Evolutionary conservation across 2,888 invertebrate genomes (phyloP).

Genomic region (Idaea straminata): DNA sequence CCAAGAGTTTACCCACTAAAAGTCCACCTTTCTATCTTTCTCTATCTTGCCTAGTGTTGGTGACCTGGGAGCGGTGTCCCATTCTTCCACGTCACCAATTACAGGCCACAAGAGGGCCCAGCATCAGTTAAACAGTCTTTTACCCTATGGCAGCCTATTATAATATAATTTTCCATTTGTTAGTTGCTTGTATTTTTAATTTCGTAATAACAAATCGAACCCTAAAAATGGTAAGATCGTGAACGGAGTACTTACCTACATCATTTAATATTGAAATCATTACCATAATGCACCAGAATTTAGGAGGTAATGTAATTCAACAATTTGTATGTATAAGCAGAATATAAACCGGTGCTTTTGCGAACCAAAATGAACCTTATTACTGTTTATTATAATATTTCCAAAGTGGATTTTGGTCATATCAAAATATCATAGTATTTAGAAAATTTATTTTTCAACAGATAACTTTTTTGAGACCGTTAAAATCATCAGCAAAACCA

Average conservation of each 20-base stretch:
- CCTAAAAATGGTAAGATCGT: background rate
- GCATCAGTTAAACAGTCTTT: too few relatives aligned
- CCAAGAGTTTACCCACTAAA: too few relatives aligned
- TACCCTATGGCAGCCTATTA: too few relatives aligned
- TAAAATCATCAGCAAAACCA: too few relatives aligned
- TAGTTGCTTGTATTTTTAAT: background rate
- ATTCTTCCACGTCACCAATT: too few relatives aligned
- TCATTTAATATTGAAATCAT: constrained; percentile 68
- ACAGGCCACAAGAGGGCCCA: too few relatives aligned
- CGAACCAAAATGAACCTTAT: background rate
- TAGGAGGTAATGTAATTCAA: constrained; percentile 45
- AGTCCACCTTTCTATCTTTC: too few relatives aligned
- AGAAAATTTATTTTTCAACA: too few relatives aligned
- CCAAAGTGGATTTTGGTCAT: background rate
- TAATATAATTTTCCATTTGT: background rate
- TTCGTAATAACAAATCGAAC: background rate
- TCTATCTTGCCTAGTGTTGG: too few relatives aligned
- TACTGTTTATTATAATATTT: background rate
- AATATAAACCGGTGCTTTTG: background rate
- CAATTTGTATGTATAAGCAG: constrained; percentile 54
- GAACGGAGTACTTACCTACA: constrained; percentile 14
- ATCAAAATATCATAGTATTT: too few relatives aligned
- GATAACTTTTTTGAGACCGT: too few relatives aligned
- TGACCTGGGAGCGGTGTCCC: too few relatives aligned
- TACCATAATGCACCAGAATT: constrained; percentile 70